Percentiles rank a stretch among this genome's conserved stretches.
phyloP scores from a whole-genome alignment of 2,888 invertebrate genomes.

The Pristionchus fissidentatus region DNA sequence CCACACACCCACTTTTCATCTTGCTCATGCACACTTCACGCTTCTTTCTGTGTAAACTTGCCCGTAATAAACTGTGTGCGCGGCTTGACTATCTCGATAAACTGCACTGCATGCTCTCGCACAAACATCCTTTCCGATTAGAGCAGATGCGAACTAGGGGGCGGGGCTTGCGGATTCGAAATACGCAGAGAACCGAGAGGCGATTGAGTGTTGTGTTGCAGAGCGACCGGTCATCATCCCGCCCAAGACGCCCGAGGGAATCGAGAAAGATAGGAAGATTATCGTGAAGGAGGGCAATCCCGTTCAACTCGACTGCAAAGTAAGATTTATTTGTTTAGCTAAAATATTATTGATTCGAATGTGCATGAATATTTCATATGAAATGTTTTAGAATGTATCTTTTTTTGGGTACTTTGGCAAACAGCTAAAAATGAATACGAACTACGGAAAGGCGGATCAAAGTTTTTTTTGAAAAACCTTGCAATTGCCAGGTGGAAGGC shows the following conservation, averaged over 20 bases:
- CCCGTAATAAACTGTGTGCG: constrained; percentile 4
- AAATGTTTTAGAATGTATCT: background rate
- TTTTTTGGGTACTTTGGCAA: background rate
- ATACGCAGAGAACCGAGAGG: constrained; percentile 22
- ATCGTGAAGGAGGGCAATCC: constrained; percentile 59
- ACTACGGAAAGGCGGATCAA: too few species aligned
- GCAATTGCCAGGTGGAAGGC: constrained; percentile 62
- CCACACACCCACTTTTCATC: too few species aligned
- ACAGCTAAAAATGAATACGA: too few species aligned
- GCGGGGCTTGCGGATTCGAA: constrained; percentile 17
- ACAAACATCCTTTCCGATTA: background rate
- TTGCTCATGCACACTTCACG: too few species aligned
- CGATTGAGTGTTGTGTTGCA: constrained; percentile 44
- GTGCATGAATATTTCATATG: too few species aligned
- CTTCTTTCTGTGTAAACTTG: background rate
- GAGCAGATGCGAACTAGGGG: background rate
- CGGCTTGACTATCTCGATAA: background rate
- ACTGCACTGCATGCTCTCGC: background rate
- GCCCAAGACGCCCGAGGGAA: background rate
- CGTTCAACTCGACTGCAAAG: constrained; percentile 64
- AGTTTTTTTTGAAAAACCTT: too few species aligned
- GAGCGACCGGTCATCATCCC: constrained; percentile 34
- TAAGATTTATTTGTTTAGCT: constrained; percentile 57
- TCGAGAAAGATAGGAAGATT: constrained; percentile 35
- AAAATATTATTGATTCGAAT: background rate